phyloP scores from a whole-genome alignment of 2,888 invertebrate genomes.

The Idaea biselata region DNA sequence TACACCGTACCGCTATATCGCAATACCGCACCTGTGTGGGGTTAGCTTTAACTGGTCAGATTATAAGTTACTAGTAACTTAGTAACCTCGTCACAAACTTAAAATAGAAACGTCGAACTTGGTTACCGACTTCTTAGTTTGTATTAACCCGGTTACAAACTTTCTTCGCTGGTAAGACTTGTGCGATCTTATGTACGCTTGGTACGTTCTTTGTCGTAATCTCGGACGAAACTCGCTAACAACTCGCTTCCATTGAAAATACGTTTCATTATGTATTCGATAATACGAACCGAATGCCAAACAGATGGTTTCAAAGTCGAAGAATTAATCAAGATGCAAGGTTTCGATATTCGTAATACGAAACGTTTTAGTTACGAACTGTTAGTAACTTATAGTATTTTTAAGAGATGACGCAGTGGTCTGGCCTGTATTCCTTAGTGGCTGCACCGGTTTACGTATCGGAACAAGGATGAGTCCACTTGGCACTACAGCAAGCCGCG shows the following conservation, averaged over 20 bases:
- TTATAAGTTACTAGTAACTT: neutral
- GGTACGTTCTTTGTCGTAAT: constrained; percentile 5
- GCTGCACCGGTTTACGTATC: too few species aligned
- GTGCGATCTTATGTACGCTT: neutral
- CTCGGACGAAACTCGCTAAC: constrained; percentile 9
- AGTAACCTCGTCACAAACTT: neutral
- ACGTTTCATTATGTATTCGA: neutral
- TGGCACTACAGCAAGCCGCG: too few species aligned
- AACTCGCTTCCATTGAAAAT: constrained; percentile 3
- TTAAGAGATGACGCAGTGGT: too few species aligned
- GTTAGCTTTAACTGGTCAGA: too few species aligned
- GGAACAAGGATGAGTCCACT: too few species aligned
- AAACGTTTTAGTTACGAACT: too few species aligned
- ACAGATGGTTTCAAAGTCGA: neutral
- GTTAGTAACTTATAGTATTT: too few species aligned
- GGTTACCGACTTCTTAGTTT: neutral
- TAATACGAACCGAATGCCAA: neutral
- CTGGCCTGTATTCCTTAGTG: too few species aligned
- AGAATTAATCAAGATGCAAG: neutral
- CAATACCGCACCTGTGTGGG: too few species aligned
- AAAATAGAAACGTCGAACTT: neutral
- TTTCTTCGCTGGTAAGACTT: neutral
- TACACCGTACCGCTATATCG: too few species aligned
- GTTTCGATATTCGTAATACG: neutral
- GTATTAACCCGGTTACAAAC: constrained; percentile 1